These are phyloP conservation scores for Phytoseiulus persimilis DNA, from an alignment of 2,888 invertebrate genomes.

Conservation along the genomic window DNA sequence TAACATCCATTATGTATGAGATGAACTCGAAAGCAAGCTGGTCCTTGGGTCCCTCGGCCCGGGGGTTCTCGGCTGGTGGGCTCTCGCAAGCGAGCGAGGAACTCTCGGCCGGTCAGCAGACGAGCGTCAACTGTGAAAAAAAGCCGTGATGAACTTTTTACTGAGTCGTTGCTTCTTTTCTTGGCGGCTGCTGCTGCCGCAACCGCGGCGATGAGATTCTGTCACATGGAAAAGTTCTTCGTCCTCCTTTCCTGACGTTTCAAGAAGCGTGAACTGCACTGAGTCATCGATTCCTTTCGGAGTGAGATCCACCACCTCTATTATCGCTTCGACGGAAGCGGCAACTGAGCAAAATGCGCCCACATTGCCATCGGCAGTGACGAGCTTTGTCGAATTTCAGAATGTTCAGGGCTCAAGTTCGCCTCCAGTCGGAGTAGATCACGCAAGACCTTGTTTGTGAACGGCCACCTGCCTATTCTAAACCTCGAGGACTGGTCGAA, in stretches of 20 bases:
- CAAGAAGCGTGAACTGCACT: neutral
- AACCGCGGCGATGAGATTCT: neutral
- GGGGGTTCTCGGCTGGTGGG: too few species aligned
- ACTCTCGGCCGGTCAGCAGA: neutral
- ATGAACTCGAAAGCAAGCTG: neutral
- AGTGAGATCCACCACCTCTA: too few species aligned
- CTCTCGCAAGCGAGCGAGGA: neutral
- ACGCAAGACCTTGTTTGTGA: too few species aligned
- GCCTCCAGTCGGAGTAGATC: too few species aligned
- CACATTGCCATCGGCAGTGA: too few species aligned
- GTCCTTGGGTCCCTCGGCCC: neutral
- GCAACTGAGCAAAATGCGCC: too few species aligned
- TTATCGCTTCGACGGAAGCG: too few species aligned
- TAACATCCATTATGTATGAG: neutral
- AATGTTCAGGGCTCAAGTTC: too few species aligned
- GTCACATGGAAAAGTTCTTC: neutral
- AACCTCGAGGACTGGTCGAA: too few species aligned
- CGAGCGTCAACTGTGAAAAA: neutral
- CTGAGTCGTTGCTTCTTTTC: neutral
- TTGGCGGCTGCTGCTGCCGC: neutral
- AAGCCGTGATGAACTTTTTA: neutral
- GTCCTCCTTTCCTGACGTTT: neutral
- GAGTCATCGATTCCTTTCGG: neutral
- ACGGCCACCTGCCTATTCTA: too few species aligned
- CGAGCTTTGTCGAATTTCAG: too few species aligned